phyloP scores from a whole-genome alignment of 2,888 invertebrate genomes.

The Eristalis intricaria region DNA sequence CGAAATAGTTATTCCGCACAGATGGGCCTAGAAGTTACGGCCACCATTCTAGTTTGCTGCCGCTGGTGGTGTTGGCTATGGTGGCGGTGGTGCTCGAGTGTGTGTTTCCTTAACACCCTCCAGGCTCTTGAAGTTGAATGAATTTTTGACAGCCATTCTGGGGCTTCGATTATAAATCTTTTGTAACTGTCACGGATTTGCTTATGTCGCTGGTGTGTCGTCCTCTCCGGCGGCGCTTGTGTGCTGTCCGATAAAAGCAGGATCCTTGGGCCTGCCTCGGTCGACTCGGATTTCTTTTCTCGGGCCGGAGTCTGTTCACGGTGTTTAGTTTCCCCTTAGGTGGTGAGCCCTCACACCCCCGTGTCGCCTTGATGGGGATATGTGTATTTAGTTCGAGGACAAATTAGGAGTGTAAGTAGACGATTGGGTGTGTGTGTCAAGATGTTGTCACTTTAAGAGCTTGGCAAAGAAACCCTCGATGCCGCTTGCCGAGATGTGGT shows the following conservation, averaged over 20 bases:
- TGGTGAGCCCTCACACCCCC: background rate
- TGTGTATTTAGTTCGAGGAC: slow-evolving; percentile 66
- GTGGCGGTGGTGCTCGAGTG: background rate
- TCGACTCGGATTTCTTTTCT: background rate
- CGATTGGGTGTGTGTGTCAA: slow-evolving; percentile 63
- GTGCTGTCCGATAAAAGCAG: slow-evolving; percentile 43
- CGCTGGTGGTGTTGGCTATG: background rate
- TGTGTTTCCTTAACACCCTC: slow-evolving; percentile 25
- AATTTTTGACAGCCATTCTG: slow-evolving; percentile 66
- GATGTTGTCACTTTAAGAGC: slow-evolving; percentile 68
- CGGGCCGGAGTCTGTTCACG: no score
- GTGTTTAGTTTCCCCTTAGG: background rate
- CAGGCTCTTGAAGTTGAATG: slow-evolving; percentile 12
- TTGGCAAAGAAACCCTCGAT: slow-evolving; percentile 55
- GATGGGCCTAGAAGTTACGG: slow-evolving; percentile 61
- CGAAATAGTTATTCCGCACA: slow-evolving; percentile 62
- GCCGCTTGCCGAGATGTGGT: slow-evolving; percentile 4
- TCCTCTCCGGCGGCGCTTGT: slow-evolving; percentile 1
- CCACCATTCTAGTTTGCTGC: background rate
- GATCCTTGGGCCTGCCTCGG: background rate
- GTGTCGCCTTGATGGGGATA: background rate
- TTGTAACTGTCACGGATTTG: slow-evolving; percentile 68
- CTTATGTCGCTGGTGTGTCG: slow-evolving; percentile 56
- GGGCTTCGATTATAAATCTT: slow-evolving; percentile 71
- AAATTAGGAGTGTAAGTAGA: slow-evolving; percentile 59